Evolutionary conservation across 2,888 invertebrate species (phyloP).

Genomic region (Ochropleura plecta): DNA sequence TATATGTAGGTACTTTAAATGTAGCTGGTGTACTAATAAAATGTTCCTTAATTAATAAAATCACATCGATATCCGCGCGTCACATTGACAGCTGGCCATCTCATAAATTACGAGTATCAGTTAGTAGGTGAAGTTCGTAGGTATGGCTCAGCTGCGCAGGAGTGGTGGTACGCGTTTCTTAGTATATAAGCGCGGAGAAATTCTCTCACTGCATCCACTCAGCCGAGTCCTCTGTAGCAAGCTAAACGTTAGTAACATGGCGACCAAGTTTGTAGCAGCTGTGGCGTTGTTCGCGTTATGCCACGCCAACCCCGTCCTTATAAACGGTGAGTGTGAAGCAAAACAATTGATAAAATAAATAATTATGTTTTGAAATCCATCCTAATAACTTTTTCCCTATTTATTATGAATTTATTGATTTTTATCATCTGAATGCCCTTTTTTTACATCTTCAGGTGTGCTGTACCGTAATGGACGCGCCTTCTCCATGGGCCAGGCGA

Average conservation of each 20-base stretch:
- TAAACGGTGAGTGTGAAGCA: slow-evolving; percentile 79
- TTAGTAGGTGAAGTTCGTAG: slow-evolving; percentile 86
- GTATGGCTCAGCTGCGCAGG: slow-evolving; percentile 78
- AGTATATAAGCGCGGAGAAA: slow-evolving; percentile 88
- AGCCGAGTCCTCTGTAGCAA: slow-evolving; percentile 59
- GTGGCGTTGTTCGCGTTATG: slow-evolving; percentile 81
- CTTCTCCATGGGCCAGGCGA: slow-evolving; percentile 78
- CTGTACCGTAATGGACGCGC: slow-evolving; percentile 83
- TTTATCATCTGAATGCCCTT: neutral
- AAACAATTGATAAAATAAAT: neutral
- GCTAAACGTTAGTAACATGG: slow-evolving; percentile 76
- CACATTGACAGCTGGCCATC: slow-evolving; percentile 77
- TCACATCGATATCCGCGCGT: slow-evolving; percentile 59
- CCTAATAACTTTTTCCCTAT: neutral
- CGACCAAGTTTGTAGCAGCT: slow-evolving; percentile 81
- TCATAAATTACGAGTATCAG: slow-evolving; percentile 83
- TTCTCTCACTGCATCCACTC: slow-evolving; percentile 89
- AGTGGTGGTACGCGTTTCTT: slow-evolving; percentile 73
- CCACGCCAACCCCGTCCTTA: slow-evolving; percentile 80
- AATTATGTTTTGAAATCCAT: neutral
- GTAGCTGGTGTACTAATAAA: slow-evolving; percentile 43
- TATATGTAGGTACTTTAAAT: neutral
- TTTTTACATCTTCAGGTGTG: slow-evolving; percentile 70
- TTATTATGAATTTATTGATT: neutral
- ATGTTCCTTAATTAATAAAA: slow-evolving; percentile 58